Base-by-base conservation (phyloP, 1,140 invertebrate genomes). In the Brachionus angularis region DNA sequence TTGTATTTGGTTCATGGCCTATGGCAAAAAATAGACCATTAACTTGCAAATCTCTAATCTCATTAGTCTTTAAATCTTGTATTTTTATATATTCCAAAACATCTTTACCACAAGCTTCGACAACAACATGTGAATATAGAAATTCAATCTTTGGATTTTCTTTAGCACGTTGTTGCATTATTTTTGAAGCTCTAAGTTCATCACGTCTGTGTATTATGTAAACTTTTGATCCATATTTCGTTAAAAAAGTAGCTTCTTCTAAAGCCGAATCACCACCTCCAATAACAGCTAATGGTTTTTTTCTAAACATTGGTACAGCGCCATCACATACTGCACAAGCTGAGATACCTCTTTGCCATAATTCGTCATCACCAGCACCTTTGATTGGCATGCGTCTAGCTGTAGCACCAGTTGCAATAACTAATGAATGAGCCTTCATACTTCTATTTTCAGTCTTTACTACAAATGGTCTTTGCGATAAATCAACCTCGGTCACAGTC, bases 211-310 rank as follows among this genome's bases (percentile, higher is more conserved):
- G 61, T 46, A 64, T 64, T 8, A 64, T 44, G 21, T 46, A 47
- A 46, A 64, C 61, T 31, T 46, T 47, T 10, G 39, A 47, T 27
- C 61, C 39, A 34, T 47, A 47, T 31, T 64, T 49, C 1, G 61
- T 47, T 27, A 64, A 64, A 49, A 47, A 64, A 25, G n/a, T 47
- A 5, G 61, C 61, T 64, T 64, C 61, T 64, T 64, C 61, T 29
- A 64, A 49, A 47, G 61, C 61, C 29, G 61, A 47, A 16, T 64
- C 44, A 27, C 61, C 61, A 8, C 61, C 61, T 46, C 61, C 61
- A 31, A 64, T 25, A 16, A 64, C 61, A 14, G 44, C 44, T 16
- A 64, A 29, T 16, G 39, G 39, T 33, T 64, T 46, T 31, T 64
- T 49, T n/a, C 44, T 46, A 47, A 64, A 64, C 39, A 64, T 47